Base-by-base conservation (phyloP, 2,888 invertebrate species). In the Hipparchia semele region DNA sequence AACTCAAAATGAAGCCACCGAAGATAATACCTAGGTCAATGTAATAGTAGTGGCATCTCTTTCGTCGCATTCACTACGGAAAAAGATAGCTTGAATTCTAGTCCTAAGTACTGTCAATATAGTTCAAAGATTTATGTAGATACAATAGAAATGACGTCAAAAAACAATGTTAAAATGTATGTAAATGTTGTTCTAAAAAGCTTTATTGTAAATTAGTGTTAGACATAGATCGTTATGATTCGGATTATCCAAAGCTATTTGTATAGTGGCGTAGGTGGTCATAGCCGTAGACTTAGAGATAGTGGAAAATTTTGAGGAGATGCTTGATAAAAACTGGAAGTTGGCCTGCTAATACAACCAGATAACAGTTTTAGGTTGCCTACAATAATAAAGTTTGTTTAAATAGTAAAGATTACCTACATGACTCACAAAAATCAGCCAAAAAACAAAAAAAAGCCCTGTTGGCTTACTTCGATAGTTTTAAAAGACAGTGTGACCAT, bases 151-250 rank as follows among this genome's bases (percentile, higher is more conserved):
- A 51, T n/a, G 0, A 53, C 33, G 33, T 64, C 61, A 5, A 83
- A 82, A 82, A 83, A 49, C 62, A 56, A 87, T 87, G 87, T 89
- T 89, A 90, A 53, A 39, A 86, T 86, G 84, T 90, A 87, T 90
- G 87, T 90, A 90, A 90, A 91, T 91, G 90, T 91, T 92, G 90
- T 91, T 92, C 87, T 90, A 87, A 92, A 92, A 92, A 92, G 92
- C 92, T 92, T 93, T 92, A 92, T 91, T 91, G 88, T 92, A 91
- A 89, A 87, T 88, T 92, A 92, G 91, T 89, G 80, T 87, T 91
- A 92, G 88, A 82, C 83, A 82, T 90, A 90, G 87, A 84, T 81
- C 77, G 84, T 88, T 90, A 85, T 89, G 86, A 87, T 65, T 65
- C 65, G 65, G 65, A 65, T 87, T 85, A 90, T 91, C 92, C 93